A percentile compares a stretch with the other conserved stretches of the same genome.
These are phyloP conservation scores for Clarias platycephalus DNA, from an alignment of 2,797 vertebrate species.

Conservation along the genomic window DNA sequence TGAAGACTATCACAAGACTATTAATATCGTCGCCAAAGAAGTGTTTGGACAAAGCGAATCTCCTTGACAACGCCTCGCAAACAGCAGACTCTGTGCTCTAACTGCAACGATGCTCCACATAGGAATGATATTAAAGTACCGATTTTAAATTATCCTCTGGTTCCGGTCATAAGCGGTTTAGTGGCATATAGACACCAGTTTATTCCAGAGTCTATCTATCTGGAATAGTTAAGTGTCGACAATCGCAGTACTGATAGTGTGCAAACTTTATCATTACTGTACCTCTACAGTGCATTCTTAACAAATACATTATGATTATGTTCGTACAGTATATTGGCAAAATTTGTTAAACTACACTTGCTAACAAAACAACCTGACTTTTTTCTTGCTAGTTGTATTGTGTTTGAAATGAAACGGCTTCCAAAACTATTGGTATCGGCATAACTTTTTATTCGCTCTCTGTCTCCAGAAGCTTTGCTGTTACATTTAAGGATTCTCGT, in stretches of 20 bases:
- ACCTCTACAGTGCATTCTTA: background rate
- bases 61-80: slow-evolving; percentile 46
- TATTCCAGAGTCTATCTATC: background rate
- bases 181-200: background rate
- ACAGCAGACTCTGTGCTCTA: slow-evolving; percentile 4
- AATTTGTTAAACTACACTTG: background rate
- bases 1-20: slow-evolving; percentile 30
- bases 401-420: background rate
- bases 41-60: slow-evolving; percentile 47
- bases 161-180: background rate
- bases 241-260: background rate
- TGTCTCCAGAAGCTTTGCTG: background rate
- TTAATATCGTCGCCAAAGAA: slow-evolving; percentile 45
- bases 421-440: background rate
- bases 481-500: background rate
- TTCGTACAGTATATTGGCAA: no score
- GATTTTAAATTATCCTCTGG: background rate
- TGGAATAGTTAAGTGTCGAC: background rate
- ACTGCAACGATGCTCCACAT: slow-evolving; percentile 13
- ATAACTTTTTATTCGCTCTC: background rate
- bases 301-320: background rate
- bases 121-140: background rate
- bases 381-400: background rate
- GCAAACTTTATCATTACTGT: background rate
- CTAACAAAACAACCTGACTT: background rate